These are phyloP conservation scores for Takifugu ocellatus DNA, from an alignment of 2,797 vertebrate genomes.

Conservation along the genomic window DNA sequence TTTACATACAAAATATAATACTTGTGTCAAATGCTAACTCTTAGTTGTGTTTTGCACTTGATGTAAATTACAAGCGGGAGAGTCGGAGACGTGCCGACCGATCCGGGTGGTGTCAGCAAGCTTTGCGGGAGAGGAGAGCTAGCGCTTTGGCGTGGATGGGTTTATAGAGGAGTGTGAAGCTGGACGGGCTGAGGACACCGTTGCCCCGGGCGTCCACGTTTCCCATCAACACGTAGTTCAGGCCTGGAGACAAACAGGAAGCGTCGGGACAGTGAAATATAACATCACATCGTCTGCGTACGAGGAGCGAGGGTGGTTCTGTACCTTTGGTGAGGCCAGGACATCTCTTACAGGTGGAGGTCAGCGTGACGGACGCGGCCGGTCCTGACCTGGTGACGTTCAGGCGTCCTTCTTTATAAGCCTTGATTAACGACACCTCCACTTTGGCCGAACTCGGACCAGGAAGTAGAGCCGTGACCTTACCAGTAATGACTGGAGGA, in stretches of 20 bases:
- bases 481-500: conserved; percentile 73
- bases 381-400: conserved; percentile 65
- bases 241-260: conserved; percentile 62
- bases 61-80: conserved; percentile 8
- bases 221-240: conserved; percentile 86
- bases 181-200: conserved; percentile 77
- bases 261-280: background rate
- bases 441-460: conserved; percentile 51
- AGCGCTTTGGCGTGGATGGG: conserved; percentile 80
- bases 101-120: conserved; percentile 68
- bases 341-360: conserved; percentile 69
- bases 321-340: conserved; percentile 72
- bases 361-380: conserved; percentile 47
- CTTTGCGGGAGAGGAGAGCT: conserved; percentile 66
- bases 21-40: conserved; percentile 6
- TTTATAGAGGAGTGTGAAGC: conserved; percentile 82
- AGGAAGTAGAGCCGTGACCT: conserved; percentile 54
- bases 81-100: conserved; percentile 24
- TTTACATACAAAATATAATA: conserved; percentile 67
- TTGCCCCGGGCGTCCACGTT: conserved; percentile 71
- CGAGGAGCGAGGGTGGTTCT: background rate
- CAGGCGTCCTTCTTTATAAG: conserved; percentile 68
- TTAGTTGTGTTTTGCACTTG: conserved; percentile 8
- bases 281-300: conserved; percentile 25
- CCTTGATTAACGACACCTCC: conserved; percentile 68